Conservation (phyloP, 30 jellyfish, hydroid and myxozoan species). For the Turritopsis dohrnii region DNA sequence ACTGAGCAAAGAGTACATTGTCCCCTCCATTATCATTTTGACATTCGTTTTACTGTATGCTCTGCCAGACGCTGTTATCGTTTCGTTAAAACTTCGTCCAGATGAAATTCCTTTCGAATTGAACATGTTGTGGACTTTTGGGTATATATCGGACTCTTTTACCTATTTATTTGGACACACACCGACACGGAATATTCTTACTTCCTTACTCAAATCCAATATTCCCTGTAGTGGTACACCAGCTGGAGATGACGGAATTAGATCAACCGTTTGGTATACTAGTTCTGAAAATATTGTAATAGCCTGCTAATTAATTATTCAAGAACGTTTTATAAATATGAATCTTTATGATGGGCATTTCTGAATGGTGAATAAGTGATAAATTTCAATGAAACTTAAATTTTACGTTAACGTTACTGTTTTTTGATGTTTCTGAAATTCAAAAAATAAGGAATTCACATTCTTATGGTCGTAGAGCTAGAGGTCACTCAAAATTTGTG, state of each 20-base stretch:
- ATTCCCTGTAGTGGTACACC: not conserved
- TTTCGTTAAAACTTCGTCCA: not conserved
- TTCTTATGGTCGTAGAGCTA: too few relatives aligned
- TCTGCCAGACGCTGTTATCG: not conserved
- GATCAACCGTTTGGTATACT: too few relatives aligned
- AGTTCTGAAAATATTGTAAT: too few relatives aligned
- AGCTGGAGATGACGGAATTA: not conserved
- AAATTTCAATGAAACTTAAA: too few relatives aligned
- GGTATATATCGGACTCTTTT: not conserved
- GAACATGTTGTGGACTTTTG: not conserved
- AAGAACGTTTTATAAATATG: too few relatives aligned
- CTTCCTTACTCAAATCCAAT: not conserved
- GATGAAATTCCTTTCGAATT: not conserved
- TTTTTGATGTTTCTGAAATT: too few relatives aligned
- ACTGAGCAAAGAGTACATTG: not conserved
- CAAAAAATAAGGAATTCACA: too few relatives aligned
- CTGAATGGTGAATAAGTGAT: too few relatives aligned
- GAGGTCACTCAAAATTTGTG: too few relatives aligned
- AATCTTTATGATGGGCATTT: too few relatives aligned
- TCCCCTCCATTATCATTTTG: not conserved
- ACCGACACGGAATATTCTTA: not conserved
- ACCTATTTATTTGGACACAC: not conserved
- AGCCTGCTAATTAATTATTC: too few relatives aligned
- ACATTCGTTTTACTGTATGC: not conserved
- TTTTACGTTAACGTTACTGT: too few relatives aligned